Evolutionary conservation across 2,888 invertebrate species (phyloP).

Genomic region (Eucriotettix oculatus): DNA sequence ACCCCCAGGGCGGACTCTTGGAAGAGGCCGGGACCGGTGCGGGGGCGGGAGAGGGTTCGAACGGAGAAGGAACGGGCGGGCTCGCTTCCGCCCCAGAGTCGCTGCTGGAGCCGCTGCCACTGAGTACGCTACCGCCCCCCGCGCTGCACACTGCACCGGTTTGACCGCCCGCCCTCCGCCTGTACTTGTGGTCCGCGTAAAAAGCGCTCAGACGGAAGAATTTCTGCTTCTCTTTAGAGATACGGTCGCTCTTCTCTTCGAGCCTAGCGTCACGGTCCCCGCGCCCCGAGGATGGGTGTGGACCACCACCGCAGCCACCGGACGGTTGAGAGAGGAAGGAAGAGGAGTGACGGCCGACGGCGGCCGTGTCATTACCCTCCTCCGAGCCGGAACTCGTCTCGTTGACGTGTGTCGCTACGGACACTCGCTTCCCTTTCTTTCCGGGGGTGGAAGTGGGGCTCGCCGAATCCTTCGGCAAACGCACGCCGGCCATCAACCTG

Average conservation of each 20-base stretch:
- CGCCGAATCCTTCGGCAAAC: slow-evolving; percentile 19
- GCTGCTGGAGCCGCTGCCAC: not conserved
- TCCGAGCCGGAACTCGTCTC: slow-evolving; percentile 7
- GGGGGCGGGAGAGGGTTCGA: not conserved
- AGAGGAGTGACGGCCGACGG: slow-evolving; percentile 12
- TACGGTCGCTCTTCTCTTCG: slow-evolving; percentile 50
- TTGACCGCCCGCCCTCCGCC: slow-evolving; percentile 11
- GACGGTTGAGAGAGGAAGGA: slow-evolving; percentile 18
- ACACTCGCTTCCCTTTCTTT: slow-evolving; percentile 18
- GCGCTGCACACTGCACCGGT: not conserved
- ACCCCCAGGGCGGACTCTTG: slow-evolving; percentile 32
- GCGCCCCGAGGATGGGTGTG: not conserved
- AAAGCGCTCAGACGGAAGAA: slow-evolving; percentile 69
- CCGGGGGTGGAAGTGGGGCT: slow-evolving; percentile 13
- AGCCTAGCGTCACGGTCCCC: slow-evolving; percentile 21
- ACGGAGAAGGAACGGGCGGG: not conserved
- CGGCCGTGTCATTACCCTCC: slow-evolving; percentile 25
- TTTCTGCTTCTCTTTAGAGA: slow-evolving; percentile 77
- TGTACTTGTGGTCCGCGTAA: slow-evolving; percentile 39
- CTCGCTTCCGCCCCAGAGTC: slow-evolving; percentile 6
- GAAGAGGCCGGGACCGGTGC: not conserved
- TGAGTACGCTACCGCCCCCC: not conserved
- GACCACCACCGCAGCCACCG: slow-evolving; percentile 27
- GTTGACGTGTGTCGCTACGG: slow-evolving; percentile 14
- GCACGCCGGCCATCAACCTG: slow-evolving; percentile 7